phyloP scores from a whole-genome alignment of 2,113 vertebrate genomes.

The Genyomyrus donnyi region DNA sequence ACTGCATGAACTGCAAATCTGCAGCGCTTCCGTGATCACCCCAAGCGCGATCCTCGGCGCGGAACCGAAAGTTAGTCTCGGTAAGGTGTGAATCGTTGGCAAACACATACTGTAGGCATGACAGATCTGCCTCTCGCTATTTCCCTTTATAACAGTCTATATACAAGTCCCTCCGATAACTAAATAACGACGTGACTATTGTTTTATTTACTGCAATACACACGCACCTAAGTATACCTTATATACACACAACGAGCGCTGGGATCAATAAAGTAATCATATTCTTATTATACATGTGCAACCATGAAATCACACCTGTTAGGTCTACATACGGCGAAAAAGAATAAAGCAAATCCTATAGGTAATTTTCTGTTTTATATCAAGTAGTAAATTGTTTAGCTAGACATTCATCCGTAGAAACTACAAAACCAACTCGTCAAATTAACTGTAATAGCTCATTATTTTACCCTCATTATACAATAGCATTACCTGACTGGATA shows the following conservation, averaged over 20 bases:
- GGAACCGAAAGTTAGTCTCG: constrained; percentile 11
- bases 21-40: constrained; percentile 9
- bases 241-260: neutral
- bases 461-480: neutral
- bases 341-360: neutral
- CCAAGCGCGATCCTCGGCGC: neutral
- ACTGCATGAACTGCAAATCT: neutral
- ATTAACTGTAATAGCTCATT: neutral
- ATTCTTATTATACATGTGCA: neutral
- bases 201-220: neutral
- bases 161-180: neutral
- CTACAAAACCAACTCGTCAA: neutral
- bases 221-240: neutral
- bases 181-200: neutral
- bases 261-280: neutral
- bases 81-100: neutral
- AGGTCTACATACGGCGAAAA: neutral
- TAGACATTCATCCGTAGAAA: neutral
- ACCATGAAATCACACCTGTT: neutral
- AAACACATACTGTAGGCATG: neutral
- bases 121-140: neutral
- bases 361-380: neutral
- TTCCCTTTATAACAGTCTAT: neutral
- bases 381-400: neutral
- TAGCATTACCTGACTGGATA: neutral